Percentiles rank a stretch among this genome's conserved stretches.
These are phyloP conservation scores for Ecdyonurus torrentis DNA, from an alignment of 2,888 invertebrate species.

Conservation along the genomic window DNA sequence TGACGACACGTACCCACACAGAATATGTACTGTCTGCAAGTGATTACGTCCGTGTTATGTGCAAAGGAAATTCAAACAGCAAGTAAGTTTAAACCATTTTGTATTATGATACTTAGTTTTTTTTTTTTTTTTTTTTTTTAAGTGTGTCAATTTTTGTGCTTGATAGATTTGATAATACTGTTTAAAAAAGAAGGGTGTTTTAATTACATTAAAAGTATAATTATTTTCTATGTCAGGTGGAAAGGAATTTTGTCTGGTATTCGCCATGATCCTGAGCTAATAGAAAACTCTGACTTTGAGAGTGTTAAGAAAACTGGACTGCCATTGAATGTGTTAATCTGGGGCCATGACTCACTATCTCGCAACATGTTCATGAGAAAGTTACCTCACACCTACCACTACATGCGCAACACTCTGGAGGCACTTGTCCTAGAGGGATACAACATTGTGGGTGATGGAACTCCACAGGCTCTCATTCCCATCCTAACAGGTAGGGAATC, in stretches of 20 bases:
- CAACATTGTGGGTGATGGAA: constrained; percentile 76
- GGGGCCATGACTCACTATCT: constrained; percentile 80
- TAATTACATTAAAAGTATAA: background rate
- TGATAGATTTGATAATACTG: too few relatives aligned
- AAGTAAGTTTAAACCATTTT: too few relatives aligned
- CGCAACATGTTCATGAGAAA: constrained; percentile 63
- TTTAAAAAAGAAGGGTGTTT: background rate
- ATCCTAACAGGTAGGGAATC: constrained; percentile 70
- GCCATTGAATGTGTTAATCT: constrained; percentile 57
- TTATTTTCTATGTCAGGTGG: constrained; percentile 32
- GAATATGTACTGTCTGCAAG: constrained; percentile 44
- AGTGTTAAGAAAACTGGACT: constrained; percentile 30
- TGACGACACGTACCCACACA: constrained; percentile 33
- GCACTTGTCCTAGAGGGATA: constrained; percentile 52
- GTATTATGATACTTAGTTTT: too few relatives aligned
- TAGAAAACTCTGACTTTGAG: constrained; percentile 30
- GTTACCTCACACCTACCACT: constrained; percentile 56
- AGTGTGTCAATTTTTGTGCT: too few relatives aligned
- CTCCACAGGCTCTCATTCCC: constrained; percentile 73
- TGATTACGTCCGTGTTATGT: constrained; percentile 55
- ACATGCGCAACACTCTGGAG: constrained; percentile 40
- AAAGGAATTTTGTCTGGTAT: constrained; percentile 47
- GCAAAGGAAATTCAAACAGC: constrained; percentile 29
- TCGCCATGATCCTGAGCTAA: constrained; percentile 28
- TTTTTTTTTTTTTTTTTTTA: too few relatives aligned